A percentile compares a stretch with the other conserved stretches of the same genome.
These are phyloP conservation scores for Eidolon dupreanum DNA, from an alignment of 2,797 vertebrate genomes.

Conservation along the genomic window DNA sequence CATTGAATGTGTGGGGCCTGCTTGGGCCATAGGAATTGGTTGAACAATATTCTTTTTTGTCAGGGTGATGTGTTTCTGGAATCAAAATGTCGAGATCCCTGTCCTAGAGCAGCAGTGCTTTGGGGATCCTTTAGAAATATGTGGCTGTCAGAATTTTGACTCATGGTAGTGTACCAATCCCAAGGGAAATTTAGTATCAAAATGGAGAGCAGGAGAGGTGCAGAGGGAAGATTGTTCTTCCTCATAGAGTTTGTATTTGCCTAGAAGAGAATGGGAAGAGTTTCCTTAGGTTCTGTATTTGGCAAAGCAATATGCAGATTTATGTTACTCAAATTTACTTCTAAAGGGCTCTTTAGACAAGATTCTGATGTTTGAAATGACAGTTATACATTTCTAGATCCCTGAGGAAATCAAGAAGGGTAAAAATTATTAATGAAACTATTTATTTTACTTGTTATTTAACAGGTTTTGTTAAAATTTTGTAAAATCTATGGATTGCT, in stretches of 20 bases:
- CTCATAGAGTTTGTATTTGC: not conserved
- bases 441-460: not conserved
- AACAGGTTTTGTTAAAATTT: not conserved
- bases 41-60: not conserved
- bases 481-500: not conserved
- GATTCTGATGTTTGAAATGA: not conserved
- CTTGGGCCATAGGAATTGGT: not conserved
- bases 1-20: fast-evolving
- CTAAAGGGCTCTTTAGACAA: not conserved
- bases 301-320: not conserved
- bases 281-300: not conserved
- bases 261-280: not conserved
- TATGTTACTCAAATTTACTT: not conserved
- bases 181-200: not conserved
- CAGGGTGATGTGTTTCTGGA: not conserved
- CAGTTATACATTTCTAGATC: not conserved
- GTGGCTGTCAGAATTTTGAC: not conserved
- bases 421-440: not conserved
- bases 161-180: not conserved
- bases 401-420: not conserved
- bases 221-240: not conserved
- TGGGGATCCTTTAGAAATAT: not conserved
- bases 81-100: not conserved
- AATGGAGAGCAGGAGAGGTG: not conserved
- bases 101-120: not conserved